phyloP scores from a whole-genome alignment of 2,797 vertebrate genomes.

The Enteromius thamalakanensis region DNA sequence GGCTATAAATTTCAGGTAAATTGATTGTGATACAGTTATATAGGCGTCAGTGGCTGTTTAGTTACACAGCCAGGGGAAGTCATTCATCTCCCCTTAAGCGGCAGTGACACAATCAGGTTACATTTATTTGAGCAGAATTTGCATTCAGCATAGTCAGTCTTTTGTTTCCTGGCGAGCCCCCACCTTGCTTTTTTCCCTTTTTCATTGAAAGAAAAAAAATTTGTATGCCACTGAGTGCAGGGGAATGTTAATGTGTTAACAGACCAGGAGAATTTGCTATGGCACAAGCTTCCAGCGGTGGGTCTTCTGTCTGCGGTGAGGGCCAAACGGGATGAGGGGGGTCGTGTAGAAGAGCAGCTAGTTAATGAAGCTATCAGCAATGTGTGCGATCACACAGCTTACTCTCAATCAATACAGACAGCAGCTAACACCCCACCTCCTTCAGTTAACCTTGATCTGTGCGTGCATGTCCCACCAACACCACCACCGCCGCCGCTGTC shows the following conservation, averaged over 20 bases:
- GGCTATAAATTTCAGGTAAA: conserved; percentile 35
- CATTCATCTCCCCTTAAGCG: conserved; percentile 42
- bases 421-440: conserved; percentile 34
- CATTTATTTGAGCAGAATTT: conserved; percentile 46
- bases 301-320: conserved; percentile 25
- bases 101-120: conserved; percentile 53
- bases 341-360: neutral
- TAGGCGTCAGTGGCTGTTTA: conserved; percentile 34
- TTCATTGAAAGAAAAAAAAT: conserved; percentile 29
- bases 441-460: conserved; percentile 53
- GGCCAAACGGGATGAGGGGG: conserved; percentile 3
- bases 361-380: conserved; percentile 47
- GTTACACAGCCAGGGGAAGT: conserved; percentile 30
- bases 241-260: conserved; percentile 40
- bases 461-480: neutral
- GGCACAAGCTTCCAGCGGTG: conserved; percentile 28
- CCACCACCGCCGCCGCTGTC: neutral
- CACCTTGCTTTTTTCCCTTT: conserved; percentile 2
- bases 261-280: conserved; percentile 17
- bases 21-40: conserved; percentile 27
- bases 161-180: conserved; percentile 9
- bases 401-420: conserved; percentile 45
- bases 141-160: conserved; percentile 18
- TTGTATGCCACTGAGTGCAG: conserved; percentile 2
- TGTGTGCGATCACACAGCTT: conserved; percentile 25